phyloP scores from a whole-genome alignment of 2,113 vertebrate genomes.

The Gadus chalcogrammus region DNA sequence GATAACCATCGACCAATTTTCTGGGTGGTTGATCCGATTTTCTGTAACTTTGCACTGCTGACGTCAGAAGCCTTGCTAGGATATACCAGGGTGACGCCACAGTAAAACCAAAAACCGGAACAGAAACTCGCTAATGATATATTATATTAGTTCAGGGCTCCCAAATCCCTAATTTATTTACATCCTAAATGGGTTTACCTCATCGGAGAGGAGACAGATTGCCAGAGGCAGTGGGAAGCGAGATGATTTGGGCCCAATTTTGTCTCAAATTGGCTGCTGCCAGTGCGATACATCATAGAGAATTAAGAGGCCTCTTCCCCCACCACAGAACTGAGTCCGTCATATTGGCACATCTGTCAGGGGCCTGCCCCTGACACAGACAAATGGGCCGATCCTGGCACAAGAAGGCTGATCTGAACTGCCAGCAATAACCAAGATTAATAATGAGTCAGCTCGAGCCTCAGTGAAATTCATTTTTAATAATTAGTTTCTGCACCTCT shows the following conservation, averaged over 20 bases:
- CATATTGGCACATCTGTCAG: slow-evolving; percentile 78
- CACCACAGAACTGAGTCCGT: slow-evolving; percentile 63
- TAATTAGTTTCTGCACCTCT: slow-evolving; percentile 69
- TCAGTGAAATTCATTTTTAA: slow-evolving; percentile 71
- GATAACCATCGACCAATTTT: too few species aligned
- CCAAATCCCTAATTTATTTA: slow-evolving; percentile 65
- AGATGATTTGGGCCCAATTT: slow-evolving; percentile 76
- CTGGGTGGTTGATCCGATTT: background rate
- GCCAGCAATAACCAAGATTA: slow-evolving; percentile 71
- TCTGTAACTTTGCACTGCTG: slow-evolving; percentile 8
- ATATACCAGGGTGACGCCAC: slow-evolving; percentile 22
- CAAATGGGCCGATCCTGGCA: slow-evolving; percentile 69
- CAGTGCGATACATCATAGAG: slow-evolving; percentile 73
- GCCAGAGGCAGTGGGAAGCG: slow-evolving; percentile 66
- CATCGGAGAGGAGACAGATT: slow-evolving; percentile 67
- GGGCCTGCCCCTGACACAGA: slow-evolving; percentile 70
- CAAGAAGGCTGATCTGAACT: slow-evolving; percentile 69
- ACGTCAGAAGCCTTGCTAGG: slow-evolving; percentile 11
- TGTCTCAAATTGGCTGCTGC: slow-evolving; percentile 75
- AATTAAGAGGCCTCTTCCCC: slow-evolving; percentile 72
- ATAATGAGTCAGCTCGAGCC: slow-evolving; percentile 60
- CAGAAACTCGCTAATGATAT: slow-evolving; percentile 39
- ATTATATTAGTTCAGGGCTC: slow-evolving; percentile 49
- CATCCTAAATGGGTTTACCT: slow-evolving; percentile 70
- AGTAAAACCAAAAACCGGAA: slow-evolving; percentile 40